A percentile compares a stretch with the other conserved stretches of the same genome.
phyloP scores from a whole-genome alignment of 2,113 vertebrate genomes.

The Mionectes macconnelli region DNA sequence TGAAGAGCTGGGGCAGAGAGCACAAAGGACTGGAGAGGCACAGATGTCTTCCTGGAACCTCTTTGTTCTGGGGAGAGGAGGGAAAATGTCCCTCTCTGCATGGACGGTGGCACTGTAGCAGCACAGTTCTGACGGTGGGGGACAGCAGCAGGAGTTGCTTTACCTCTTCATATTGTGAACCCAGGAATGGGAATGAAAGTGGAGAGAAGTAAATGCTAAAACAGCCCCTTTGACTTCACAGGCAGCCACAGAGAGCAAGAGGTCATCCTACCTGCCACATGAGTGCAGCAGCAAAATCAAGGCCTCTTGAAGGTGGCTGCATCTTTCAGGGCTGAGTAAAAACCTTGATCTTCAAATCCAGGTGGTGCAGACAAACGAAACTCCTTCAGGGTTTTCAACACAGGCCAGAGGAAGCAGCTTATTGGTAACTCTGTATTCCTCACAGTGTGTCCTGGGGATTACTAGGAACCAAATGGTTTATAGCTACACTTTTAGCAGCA shows the following conservation, averaged over 20 bases:
- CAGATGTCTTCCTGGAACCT: neutral
- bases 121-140: neutral
- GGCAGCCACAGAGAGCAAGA: neutral
- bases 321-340: neutral
- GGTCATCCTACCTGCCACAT: neutral
- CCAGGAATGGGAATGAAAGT: neutral
- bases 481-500: neutral
- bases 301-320: neutral
- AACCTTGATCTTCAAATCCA: neutral
- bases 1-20: neutral
- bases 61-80: neutral
- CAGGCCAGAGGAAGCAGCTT: neutral
- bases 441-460: neutral
- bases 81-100: neutral
- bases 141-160: neutral
- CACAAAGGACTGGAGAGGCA: neutral
- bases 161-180: neutral
- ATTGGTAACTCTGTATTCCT: neutral
- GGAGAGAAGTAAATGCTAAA: neutral
- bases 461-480: neutral
- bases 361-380: neutral
- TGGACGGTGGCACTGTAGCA: neutral
- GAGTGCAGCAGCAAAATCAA: neutral
- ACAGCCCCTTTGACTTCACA: neutral
- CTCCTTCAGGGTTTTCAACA: neutral